Evolutionary conservation across 2,113 vertebrate species (phyloP).

Genomic region (Oreochromis spilurus): DNA sequence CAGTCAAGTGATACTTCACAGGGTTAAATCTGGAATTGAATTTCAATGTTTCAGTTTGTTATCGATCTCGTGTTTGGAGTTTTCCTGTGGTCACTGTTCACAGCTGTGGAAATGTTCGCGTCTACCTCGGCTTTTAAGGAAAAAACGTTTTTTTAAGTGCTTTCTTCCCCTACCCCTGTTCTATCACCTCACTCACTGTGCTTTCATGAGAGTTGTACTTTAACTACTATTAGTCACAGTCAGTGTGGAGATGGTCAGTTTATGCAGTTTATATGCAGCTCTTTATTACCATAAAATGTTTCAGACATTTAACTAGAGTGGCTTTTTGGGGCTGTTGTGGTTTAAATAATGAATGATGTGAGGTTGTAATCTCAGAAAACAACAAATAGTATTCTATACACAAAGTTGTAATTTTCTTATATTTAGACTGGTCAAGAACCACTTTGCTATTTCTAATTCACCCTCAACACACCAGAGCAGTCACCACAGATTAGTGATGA

Average conservation of each 20-base stretch:
- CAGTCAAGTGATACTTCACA: neutral
- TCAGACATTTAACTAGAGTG: neutral
- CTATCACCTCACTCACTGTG: fast-evolving
- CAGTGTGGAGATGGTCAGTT: neutral
- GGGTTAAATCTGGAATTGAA: neutral
- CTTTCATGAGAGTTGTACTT: neutral
- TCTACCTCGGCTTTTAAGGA: neutral
- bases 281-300: neutral
- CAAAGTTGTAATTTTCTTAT: neutral
- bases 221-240: neutral
- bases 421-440: neutral
- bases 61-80: neutral
- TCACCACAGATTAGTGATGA: neutral
- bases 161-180: neutral
- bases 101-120: neutral
- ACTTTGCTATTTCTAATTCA: neutral
- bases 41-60: neutral
- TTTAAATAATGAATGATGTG: neutral
- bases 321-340: neutral
- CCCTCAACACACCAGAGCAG: neutral
- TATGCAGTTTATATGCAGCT: neutral
- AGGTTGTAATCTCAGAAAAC: neutral
- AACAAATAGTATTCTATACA: neutral
- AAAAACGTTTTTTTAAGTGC: fast-evolving
- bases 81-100: neutral